Conservation (phyloP, 2,888 invertebrate species). For the Globia sparganii region DNA sequence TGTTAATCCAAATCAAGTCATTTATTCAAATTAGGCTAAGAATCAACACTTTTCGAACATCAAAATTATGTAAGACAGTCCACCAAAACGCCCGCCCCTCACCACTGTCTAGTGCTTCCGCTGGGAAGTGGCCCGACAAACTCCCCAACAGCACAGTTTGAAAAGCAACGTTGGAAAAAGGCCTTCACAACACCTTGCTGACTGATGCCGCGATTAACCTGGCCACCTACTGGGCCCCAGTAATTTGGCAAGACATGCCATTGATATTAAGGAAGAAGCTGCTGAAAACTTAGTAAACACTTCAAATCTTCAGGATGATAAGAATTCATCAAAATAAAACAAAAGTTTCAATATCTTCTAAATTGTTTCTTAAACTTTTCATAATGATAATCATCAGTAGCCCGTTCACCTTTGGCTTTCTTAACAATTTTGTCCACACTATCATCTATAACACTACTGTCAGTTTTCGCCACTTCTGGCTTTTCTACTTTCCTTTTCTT, state of each 20-base stretch:
- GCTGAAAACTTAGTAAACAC: not conserved
- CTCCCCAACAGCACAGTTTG: not conserved
- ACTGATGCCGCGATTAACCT: too few species aligned
- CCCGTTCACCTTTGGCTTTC: constrained; percentile 95
- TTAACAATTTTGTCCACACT: constrained; percentile 90
- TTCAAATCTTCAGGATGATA: constrained; percentile 1
- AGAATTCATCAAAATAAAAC: constrained; percentile 49
- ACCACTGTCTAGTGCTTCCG: not conserved
- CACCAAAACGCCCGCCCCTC: not conserved
- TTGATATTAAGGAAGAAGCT: not conserved
- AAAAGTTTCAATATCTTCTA: constrained; percentile 92
- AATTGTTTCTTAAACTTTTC: constrained; percentile 99
- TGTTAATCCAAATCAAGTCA: not conserved
- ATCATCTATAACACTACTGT: constrained; percentile 83
- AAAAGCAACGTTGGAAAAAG: not conserved
- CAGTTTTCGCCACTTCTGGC: constrained; percentile 83
- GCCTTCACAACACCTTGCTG: not conserved
- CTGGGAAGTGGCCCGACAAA: not conserved
- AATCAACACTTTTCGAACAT: not conserved
- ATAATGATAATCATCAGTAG: constrained; percentile 99
- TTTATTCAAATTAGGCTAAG: not conserved
- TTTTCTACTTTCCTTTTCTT: constrained; percentile 91
- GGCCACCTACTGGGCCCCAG: not conserved
- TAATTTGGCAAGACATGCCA: not conserved
- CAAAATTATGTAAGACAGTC: not conserved